Evolutionary conservation across 2,797 vertebrate genomes (phyloP), one percentile per base, ranked within the genome.

Genomic region (Alosa sapidissima): DNA sequence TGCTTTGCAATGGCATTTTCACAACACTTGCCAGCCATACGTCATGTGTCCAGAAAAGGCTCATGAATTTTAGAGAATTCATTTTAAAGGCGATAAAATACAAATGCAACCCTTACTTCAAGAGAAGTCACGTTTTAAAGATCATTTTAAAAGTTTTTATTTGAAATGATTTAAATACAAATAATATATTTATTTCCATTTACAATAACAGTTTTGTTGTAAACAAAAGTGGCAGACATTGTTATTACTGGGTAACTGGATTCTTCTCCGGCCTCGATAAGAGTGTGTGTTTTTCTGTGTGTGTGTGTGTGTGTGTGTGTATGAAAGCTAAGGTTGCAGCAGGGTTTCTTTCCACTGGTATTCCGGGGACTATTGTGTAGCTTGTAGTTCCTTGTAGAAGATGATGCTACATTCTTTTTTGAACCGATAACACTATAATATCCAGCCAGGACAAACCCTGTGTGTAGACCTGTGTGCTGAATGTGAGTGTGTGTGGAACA

Each of bases 151-250:
- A 94, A 95, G 91, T 94, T 95, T 98, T 99, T 98, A 98, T 97
- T 98, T 97, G 96, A 96, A 97, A 95, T 96, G 96, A 96, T 91
- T 96, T 95, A 96, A 96, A 97, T 97, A 98, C 96, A 98, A 97
- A 97, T 95, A 96, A 95, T 97, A 95, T 92, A 93, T 97, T 95
- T 95, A 94, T 93, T 95, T 96, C 95, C 93, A 96, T 94, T 97
- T 96, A 94, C 96, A 97, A 95, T 96, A 95, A 96, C 94, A 96
- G 95, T 94, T 96, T 94, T 75, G 95, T 96, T 97, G 95, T 96
- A 96, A 96, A 96, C 96, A 96, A 96, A 96, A 95, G 94, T 95
- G 94, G 95, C 94, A 95, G 94, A 96, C 91, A 92, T 88, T 92
- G 92, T 92, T 41, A 91, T 94, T 93, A 92, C 91, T 90, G 91